These are phyloP conservation scores for Oncorhynchus kisutch DNA, from an alignment of 2,113 vertebrate species.

Conservation along the genomic window DNA sequence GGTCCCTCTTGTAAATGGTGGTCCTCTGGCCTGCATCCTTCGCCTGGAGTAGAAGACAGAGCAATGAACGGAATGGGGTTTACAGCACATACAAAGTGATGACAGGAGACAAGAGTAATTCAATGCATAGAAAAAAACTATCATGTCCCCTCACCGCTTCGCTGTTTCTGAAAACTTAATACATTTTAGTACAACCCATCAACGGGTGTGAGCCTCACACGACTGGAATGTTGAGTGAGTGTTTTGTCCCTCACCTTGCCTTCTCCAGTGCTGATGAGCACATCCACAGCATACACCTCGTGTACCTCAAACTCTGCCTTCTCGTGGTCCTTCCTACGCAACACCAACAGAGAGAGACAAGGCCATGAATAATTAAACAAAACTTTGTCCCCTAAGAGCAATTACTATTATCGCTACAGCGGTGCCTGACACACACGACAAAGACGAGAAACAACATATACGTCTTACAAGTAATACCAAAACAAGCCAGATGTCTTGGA, in stretches of 20 bases:
- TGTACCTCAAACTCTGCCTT: constrained; percentile 97
- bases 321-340: constrained; percentile 93
- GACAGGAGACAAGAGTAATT: no score
- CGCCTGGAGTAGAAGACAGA: constrained; percentile 69
- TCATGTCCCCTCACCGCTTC: no score
- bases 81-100: no score
- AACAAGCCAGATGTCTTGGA: neutral
- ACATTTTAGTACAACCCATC: no score
- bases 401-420: no score
- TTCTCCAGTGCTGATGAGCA: constrained; percentile 94
- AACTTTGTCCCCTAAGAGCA: no score
- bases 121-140: no score
- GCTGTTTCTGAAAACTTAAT: no score
- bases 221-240: no score
- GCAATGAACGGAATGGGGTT: neutral
- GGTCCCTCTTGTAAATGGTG: constrained; percentile 96
- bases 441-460: neutral
- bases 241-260: constrained; percentile 82
- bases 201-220: no score
- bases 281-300: constrained; percentile 96
- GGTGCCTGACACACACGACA: neutral
- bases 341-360: neutral
- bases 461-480: neutral
- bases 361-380: no score
- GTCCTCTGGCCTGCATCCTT: constrained; percentile 94